phyloP scores from a whole-genome alignment of 2,888 invertebrate species.

The Cacoxenus indagator region DNA sequence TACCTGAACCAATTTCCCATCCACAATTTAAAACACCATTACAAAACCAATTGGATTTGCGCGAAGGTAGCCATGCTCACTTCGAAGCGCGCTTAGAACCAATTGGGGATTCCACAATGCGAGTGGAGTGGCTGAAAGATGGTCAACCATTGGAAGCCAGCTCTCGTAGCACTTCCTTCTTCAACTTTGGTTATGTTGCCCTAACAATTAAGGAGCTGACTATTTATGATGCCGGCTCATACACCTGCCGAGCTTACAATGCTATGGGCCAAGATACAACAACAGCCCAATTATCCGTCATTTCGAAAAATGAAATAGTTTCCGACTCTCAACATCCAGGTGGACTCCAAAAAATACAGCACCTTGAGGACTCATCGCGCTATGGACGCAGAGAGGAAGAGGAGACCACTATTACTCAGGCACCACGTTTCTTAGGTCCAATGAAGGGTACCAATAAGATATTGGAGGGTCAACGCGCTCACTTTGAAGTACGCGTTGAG shows the following conservation, averaged over 20 bases:
- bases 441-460: constrained; percentile 94
- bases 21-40: constrained; percentile 92
- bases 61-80: constrained; percentile 94
- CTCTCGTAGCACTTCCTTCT: constrained; percentile 92
- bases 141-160: constrained; percentile 92
- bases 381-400: constrained; percentile 80
- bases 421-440: constrained; percentile 89
- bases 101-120: constrained; percentile 88
- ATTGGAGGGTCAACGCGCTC: constrained; percentile 92
- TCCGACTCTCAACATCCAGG: constrained; percentile 93
- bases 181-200: constrained; percentile 95
- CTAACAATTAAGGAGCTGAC: constrained; percentile 93
- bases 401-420: constrained; percentile 81
- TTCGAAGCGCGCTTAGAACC: constrained; percentile 96
- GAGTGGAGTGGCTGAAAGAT: constrained; percentile 94
- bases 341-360: constrained; percentile 91
- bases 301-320: constrained; percentile 87
- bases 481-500: constrained; percentile 94
- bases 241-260: constrained; percentile 90
- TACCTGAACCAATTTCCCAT: constrained; percentile 82
- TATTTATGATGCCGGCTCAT: constrained; percentile 89
- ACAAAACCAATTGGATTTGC: constrained; percentile 86
- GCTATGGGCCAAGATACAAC: constrained; percentile 88
- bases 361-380: constrained; percentile 86
- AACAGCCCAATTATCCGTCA: constrained; percentile 84